Evolutionary conservation across 2,113 vertebrate species (phyloP).

Genomic region (Sturnus vulgaris): DNA sequence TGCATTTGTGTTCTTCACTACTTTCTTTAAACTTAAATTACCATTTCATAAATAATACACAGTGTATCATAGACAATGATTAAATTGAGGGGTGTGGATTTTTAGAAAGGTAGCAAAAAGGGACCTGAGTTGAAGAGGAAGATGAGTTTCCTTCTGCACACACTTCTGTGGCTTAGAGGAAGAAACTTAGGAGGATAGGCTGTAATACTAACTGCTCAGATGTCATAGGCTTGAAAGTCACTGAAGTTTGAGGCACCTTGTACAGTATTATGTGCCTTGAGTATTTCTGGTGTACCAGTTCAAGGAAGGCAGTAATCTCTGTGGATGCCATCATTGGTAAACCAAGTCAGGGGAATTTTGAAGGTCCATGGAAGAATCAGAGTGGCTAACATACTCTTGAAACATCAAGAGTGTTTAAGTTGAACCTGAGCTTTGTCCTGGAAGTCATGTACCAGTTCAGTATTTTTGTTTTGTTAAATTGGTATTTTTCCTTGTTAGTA

Average conservation of each 20-base stretch:
- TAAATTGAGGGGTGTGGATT: neutral
- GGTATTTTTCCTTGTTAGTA: neutral
- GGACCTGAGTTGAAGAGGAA: neutral
- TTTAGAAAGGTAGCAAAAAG: neutral
- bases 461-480: neutral
- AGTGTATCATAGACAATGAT: neutral
- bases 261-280: neutral
- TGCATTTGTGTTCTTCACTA: neutral
- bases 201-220: neutral
- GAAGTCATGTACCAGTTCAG: neutral
- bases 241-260: neutral
- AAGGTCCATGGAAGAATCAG: neutral
- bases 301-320: neutral
- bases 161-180: neutral
- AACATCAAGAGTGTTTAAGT: neutral
- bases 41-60: neutral
- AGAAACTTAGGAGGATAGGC: neutral
- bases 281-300: neutral
- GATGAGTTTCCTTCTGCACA: neutral
- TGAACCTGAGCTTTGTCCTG: neutral
- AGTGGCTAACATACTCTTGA: rapidly evolving
- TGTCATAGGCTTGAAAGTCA: neutral
- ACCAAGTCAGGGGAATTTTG: neutral
- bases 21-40: neutral
- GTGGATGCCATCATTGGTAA: neutral